phyloP scores from a whole-genome alignment of 2,113 vertebrate species.

The Ia io region DNA sequence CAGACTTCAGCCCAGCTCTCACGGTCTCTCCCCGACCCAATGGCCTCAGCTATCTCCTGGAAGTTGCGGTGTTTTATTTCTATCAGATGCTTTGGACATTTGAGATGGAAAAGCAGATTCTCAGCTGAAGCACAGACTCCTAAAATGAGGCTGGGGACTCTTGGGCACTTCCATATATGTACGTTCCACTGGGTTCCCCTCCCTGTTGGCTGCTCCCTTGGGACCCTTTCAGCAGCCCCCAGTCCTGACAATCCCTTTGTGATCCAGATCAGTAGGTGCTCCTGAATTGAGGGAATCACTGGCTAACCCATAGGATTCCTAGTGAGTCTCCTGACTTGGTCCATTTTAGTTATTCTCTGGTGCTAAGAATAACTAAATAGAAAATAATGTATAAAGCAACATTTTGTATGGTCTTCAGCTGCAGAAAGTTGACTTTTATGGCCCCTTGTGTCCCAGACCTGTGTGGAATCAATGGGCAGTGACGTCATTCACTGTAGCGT shows the following conservation, averaged over 20 bases:
- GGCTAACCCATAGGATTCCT: neutral
- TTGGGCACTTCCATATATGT: fast-evolving
- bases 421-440: neutral
- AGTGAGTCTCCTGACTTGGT: no score
- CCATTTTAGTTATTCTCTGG: neutral
- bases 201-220: fast-evolving
- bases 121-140: neutral
- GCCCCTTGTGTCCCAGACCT: fast-evolving
- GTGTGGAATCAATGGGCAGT: fast-evolving
- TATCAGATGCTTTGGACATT: neutral
- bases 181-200: fast-evolving
- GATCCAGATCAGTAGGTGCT: neutral
- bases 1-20: neutral
- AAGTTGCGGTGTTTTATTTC: neutral
- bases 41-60: neutral
- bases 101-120: neutral
- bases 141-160: no score
- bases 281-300: neutral
- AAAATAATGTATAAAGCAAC: no score
- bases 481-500: fast-evolving
- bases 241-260: neutral
- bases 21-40: neutral
- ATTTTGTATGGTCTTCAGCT: neutral
- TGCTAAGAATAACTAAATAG: neutral
- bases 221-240: no score